Evolutionary conservation across 2,797 vertebrate genomes (phyloP), one percentile per base, ranked within the genome.

Genomic region (Pseudochirops corinnae): DNA sequence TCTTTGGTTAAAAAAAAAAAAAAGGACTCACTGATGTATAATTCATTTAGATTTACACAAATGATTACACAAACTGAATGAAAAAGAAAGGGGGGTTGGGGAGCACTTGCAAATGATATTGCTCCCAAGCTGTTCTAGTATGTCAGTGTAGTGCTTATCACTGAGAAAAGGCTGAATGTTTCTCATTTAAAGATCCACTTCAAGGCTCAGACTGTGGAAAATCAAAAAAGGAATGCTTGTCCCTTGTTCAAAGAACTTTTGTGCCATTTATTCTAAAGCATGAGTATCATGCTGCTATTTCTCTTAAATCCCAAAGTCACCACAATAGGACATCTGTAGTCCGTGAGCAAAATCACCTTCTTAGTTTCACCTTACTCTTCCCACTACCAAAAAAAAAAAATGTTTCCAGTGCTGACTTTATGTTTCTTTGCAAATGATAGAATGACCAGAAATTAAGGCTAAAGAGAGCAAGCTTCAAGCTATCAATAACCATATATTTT

Each of bases 221-320:
- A 96, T 74, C 60, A 33, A 82, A 33, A 74, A 94, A 92, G 91
- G 55, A 4, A 53, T 7, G 16, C 53, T 93, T 93, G n/a, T 93
- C 93, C 52, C 28, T 91, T 87, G 92, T 82, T 94, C 14, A 56
- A 91, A 94, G 91, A 62, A 74, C 39, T 92, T 95, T 46, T 90
- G 87, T 94, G n/a, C 90, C 96, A 91, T 90, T 96, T 33, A 56
- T 92, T 93, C 82, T 57, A 95, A 92, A 90, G 18, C 29, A n/a
- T 94, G 55, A n/a, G 87, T 16, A 29, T 91, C 93, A 93, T 62
- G 56, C 56, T 82, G 56, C 31, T 94, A 56, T 92, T 94, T 82
- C 87, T 94, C 55, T 91, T 90, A 92, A 94, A 50, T 93, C 92
- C 55, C 56, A 55, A 95, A 92, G 55, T 55, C 33, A 74, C 14